Percentiles rank a stretch among this genome's conserved stretches.
Evolutionary conservation across 37 sponge, comb jelly and placozoan species (phyloP).

Genomic region (Tethya wilhelma): DNA sequence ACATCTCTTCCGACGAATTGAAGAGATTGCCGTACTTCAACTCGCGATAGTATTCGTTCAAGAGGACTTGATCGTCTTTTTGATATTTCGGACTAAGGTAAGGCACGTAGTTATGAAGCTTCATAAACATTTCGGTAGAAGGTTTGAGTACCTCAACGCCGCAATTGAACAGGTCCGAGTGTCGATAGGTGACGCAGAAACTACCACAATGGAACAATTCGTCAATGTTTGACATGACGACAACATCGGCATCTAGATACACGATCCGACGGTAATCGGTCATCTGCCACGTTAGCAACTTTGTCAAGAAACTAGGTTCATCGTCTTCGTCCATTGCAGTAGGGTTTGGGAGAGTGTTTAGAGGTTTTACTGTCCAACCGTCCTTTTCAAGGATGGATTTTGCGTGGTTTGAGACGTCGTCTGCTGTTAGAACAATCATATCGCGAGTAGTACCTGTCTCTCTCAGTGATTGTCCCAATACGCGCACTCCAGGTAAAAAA

Average conservation of each 20-base stretch:
- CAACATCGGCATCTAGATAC: constrained; percentile 4
- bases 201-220: constrained; percentile 16
- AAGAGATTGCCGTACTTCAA: not conserved
- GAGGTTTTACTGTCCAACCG: constrained; percentile 8
- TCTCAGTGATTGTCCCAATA: constrained; percentile 18
- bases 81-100: not conserved
- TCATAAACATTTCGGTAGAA: too few relatives aligned
- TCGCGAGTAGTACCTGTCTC: constrained; percentile 1
- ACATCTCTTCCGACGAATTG: not conserved
- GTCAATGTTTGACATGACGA: constrained; percentile 7
- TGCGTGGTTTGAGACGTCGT: not conserved
- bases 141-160: constrained; percentile 20
- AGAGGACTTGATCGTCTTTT: not conserved
- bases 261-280: constrained; percentile 14
- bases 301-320: not conserved
- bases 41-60: not conserved
- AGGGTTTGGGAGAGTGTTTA: not conserved
- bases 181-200: constrained; percentile 23
- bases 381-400: constrained; percentile 3
- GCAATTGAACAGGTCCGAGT: constrained; percentile 17
- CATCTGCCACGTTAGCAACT: not conserved
- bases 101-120: not conserved
- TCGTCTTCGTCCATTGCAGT: not conserved
- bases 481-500: not conserved
- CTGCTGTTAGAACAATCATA: not conserved